Evolutionary conservation across 2,797 vertebrate genomes (phyloP).

Genomic region (Muraenolepis orangiensis): DNA sequence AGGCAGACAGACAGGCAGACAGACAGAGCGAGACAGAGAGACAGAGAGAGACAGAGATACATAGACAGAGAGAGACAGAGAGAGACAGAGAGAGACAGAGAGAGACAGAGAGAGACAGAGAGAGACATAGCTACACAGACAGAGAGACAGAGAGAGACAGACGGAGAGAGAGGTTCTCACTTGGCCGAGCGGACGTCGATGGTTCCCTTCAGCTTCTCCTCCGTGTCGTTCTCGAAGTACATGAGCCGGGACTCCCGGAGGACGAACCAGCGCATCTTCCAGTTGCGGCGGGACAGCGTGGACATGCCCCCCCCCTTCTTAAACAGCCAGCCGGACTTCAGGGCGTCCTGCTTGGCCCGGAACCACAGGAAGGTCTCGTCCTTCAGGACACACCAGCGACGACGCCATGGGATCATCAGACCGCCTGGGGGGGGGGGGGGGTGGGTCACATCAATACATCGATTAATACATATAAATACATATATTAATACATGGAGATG

Average conservation of each 20-base stretch:
- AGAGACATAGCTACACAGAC: neutral
- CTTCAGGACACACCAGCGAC: conserved; percentile 91
- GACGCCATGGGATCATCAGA: conserved; percentile 89
- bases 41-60: neutral
- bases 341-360: conserved; percentile 88
- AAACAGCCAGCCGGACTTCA: conserved; percentile 90
- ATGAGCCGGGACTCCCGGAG: conserved; percentile 85
- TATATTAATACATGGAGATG: neutral
- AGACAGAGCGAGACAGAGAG: too few species aligned
- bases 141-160: neutral
- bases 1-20: neutral
- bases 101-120: neutral
- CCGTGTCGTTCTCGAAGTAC: conserved; percentile 90
- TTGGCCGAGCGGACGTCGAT: conserved; percentile 82
- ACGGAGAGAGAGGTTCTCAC: conserved; percentile 63
- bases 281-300: conserved; percentile 87
- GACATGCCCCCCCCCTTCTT: conserved; percentile 92
- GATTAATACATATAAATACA: neutral
- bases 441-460: neutral
- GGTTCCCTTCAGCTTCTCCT: conserved; percentile 88
- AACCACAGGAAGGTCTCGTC: conserved; percentile 96
- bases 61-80: too few species aligned
- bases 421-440: too few species aligned
- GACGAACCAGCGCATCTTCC: conserved; percentile 94
- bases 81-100: too few species aligned